Evolutionary conservation across 2,888 invertebrate genomes (phyloP).

Genomic region (Spialia ferax): DNA sequence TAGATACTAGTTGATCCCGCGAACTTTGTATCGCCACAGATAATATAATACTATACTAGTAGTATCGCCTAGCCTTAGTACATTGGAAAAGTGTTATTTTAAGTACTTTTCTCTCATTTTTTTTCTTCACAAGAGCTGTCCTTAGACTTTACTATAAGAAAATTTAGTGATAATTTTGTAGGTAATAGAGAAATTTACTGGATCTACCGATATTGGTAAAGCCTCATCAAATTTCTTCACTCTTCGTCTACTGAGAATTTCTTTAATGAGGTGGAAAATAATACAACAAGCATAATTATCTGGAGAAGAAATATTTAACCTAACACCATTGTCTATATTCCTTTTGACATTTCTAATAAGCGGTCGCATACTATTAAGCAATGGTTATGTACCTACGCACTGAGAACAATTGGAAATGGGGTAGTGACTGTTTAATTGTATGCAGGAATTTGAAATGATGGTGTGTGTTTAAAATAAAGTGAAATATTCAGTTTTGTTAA

Average conservation of each 20-base stretch:
- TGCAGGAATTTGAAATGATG: neutral
- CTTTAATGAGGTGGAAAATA: neutral
- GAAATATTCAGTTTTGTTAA: neutral
- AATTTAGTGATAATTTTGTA: too few relatives aligned
- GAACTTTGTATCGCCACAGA: too few relatives aligned
- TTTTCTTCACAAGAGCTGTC: too few relatives aligned
- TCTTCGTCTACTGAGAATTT: neutral
- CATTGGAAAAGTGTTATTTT: too few relatives aligned
- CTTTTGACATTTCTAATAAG: neutral
- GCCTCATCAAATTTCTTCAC: neutral
- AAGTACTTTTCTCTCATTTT: too few relatives aligned
- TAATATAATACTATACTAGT: too few relatives aligned
- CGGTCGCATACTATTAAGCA: neutral
- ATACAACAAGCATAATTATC: neutral
- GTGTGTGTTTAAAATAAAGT: neutral
- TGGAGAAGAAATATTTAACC: neutral
- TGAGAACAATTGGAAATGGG: neutral
- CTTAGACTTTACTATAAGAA: too few relatives aligned
- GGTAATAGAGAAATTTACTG: too few relatives aligned
- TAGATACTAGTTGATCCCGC: too few relatives aligned
- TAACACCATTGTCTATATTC: neutral
- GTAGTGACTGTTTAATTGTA: neutral
- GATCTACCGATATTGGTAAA: too few relatives aligned
- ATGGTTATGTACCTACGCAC: neutral
- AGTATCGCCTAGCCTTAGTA: too few relatives aligned